Evolutionary conservation across 2,113 vertebrate species (phyloP), one percentile per base, ranked within the genome.

Genomic region (Carollia perspicillata): DNA sequence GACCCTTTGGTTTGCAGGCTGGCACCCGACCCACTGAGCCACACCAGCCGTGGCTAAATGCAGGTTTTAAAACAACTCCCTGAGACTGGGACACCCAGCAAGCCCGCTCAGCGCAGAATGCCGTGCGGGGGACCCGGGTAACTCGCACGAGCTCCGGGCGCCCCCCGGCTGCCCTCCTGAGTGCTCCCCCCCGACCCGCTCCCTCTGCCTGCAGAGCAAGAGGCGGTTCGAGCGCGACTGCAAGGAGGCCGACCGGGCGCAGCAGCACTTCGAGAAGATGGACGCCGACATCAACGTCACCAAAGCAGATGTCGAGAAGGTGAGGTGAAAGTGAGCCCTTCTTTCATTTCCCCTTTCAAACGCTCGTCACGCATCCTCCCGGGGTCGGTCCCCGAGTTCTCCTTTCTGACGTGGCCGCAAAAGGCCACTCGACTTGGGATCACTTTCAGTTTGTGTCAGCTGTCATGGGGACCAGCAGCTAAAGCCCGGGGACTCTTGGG

Each of bases 241-340:
- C 96, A 99, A 99, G 96, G 99, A 99, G 96, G 99, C 99, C 0
- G 99, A 99, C 87, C 94, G 99, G 93, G 99, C 99, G 0, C 99
- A 99, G 98, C 99, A 99, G 93, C 99, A 99, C 97, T 99, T 99
- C 66, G 99, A 99, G 98, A 99, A 98, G 95, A 99, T 99, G 99
- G 99, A 99, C 8, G 99, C 99, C 10, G 99, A 99, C 98, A 99
- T 99, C 96, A 99, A 99, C 0, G 99, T 99, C 96, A 99, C 99
- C 11, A 99, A 99, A 97, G 99, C 99, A 14, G 99, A 99, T 18
- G 99, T 99, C 84, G 99, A 99, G 92, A 99, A 99, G 99, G 99
- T 99, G 97, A 95, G 93, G 97, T 51, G n/a, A 86, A 74, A 78
- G 93, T 35, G 78, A 92, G n/a, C 8, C 22, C 6, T 14, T 13